These are phyloP conservation scores for Lamellibrachia satsuma DNA, from an alignment of 2,888 invertebrate genomes.

Conservation along the genomic window DNA sequence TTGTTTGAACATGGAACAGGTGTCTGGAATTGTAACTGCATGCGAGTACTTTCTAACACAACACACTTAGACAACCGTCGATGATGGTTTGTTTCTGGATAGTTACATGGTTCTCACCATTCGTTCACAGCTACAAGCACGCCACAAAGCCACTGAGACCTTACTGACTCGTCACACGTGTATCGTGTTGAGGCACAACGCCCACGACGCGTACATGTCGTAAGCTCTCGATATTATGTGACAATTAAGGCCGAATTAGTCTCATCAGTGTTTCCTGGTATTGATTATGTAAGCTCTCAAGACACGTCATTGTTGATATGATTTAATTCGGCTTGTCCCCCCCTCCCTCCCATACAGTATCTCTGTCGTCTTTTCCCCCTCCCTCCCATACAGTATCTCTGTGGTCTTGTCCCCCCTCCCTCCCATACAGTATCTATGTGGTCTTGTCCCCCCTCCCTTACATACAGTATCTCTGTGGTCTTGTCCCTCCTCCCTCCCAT, in stretches of 20 bases:
- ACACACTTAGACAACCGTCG: background rate
- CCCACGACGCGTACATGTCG: background rate
- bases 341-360: background rate
- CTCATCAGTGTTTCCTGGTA: background rate
- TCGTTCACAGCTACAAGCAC: background rate
- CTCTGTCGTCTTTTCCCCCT: too few relatives aligned
- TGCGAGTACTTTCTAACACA: background rate
- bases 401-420: too few relatives aligned
- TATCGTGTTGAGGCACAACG: background rate
- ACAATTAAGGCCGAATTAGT: background rate
- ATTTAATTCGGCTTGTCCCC: background rate
- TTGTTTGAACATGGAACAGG: background rate
- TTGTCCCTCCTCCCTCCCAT: too few relatives aligned
- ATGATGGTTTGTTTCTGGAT: background rate
- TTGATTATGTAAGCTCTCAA: background rate
- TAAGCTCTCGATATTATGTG: background rate
- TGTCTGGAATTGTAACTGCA: background rate
- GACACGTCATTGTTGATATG: background rate
- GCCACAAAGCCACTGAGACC: background rate
- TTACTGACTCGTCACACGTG: background rate
- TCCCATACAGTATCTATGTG: too few relatives aligned
- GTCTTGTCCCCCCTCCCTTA: too few relatives aligned
- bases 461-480: too few relatives aligned
- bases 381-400: too few relatives aligned
- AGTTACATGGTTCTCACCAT: background rate